Conservation (phyloP, 2,888 invertebrate genomes). For the Osmoderma eremita region DNA sequence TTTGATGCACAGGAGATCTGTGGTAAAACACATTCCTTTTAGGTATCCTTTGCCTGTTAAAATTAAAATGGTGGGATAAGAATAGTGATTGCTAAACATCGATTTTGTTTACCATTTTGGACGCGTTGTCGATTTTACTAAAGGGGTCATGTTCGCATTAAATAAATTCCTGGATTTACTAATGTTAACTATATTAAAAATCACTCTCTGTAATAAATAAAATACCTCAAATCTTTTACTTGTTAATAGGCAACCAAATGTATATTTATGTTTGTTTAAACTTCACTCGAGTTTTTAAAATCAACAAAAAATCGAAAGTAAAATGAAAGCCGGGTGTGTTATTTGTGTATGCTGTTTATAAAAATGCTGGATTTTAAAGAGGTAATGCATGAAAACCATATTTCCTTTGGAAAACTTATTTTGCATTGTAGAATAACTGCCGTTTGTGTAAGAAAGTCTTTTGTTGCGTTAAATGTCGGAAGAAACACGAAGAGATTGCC, state of each 20-base stretch:
- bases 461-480: conserved; percentile 58
- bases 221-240: neutral
- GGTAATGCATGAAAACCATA: conserved; percentile 13
- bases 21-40: conserved; percentile 91
- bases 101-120: conserved; percentile 81
- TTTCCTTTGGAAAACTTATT: conserved; percentile 24
- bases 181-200: conserved; percentile 97
- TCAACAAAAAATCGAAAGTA: neutral
- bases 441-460: conserved; percentile 55
- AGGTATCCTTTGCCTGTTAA: conserved; percentile 77
- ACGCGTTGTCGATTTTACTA: conserved; percentile 90
- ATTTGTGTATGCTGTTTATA: neutral
- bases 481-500: conserved; percentile 53
- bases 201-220: conserved; percentile 79
- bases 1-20: conserved; percentile 86
- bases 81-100: conserved; percentile 9
- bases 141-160: conserved; percentile 89
- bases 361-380: conserved; percentile 2
- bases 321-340: neutral
- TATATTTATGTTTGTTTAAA: neutral
- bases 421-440: conserved; percentile 56
- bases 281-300: neutral
- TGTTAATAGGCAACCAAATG: neutral
- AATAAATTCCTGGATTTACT: conserved; percentile 92
- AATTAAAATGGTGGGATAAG: conserved; percentile 1